Base-by-base conservation (phyloP, 2,797 vertebrate species). In the Yasuhikotakia modesta region DNA sequence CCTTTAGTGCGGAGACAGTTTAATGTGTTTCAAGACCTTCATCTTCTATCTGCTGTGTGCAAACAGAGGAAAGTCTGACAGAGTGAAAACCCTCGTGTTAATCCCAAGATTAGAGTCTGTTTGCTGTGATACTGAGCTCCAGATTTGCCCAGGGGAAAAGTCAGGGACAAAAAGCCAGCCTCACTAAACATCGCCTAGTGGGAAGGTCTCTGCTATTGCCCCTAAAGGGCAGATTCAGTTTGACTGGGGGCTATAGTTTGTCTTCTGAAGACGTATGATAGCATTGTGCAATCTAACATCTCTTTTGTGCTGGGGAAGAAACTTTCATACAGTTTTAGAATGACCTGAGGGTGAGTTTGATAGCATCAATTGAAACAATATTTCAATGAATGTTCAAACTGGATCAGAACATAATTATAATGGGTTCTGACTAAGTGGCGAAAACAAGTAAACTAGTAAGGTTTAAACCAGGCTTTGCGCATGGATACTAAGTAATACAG, bases 51-150 rank as follows among this genome's bases (percentile, higher is more conserved):
- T 65, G 30, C 48, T 22, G 70, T 74, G 55, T 52, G 73, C 67
- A 78, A 57, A 70, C 63, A 39, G 55, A 69, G 27, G 66, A 63
- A 55, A 32, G 45, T 53, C 39, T 45, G 22, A 70, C 63, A 50
- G 60, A 81, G 61, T 22, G 67, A 60, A 68, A 60, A 16, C 66
- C 65, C 39, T 46, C 35, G n/a, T 76, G 75, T 72, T 83, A 86
- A 84, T 83, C 85, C 71, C 21, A 35, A 79, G 73, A 86, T 86
- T 79, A 82, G 43, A 57, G 85, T 76, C 81, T 82, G 80, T 80
- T 57, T 61, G 58, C 70, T 68, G 78, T 79, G 78, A 86, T 83
- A 81, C 66, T 82, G 60, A 12, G 32, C 80, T 76, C 46, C 46
- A 70, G 45, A 79, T 75, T 76, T 84, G 35, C 80, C 79, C 80